These are phyloP conservation scores for Alces alces DNA, from an alignment of 2,113 vertebrate species.

Conservation along the genomic window DNA sequence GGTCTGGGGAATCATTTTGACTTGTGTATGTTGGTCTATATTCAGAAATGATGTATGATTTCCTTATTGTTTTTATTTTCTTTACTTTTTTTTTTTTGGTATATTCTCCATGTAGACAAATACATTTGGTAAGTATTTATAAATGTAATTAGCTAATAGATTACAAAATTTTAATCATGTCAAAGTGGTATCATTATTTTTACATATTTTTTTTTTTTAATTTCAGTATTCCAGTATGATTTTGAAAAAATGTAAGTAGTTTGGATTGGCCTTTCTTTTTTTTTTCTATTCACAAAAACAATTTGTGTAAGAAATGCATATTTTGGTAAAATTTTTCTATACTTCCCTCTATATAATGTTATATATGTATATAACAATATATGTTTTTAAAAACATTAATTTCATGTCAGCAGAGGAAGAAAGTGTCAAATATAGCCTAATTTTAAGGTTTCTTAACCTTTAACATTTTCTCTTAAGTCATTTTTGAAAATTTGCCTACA, in stretches of 20 bases:
- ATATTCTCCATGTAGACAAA: background rate
- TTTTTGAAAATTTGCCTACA: background rate
- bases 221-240: background rate
- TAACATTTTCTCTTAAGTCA: background rate
- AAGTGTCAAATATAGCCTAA: background rate
- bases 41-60: background rate
- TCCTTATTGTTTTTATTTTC: background rate
- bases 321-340: background rate
- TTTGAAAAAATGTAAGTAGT: background rate
- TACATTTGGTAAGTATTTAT: background rate
- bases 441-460: background rate
- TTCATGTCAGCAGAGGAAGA: background rate
- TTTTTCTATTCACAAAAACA: background rate
- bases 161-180: background rate
- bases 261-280: background rate
- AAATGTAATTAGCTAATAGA: background rate
- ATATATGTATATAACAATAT: background rate
- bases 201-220: background rate
- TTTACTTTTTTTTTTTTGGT: background rate
- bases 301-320: background rate
- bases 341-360: background rate
- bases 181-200: background rate
- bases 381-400: background rate
- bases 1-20: background rate
- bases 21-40: background rate